Evolutionary conservation across 2,113 vertebrate species (phyloP), one percentile per base, ranked within the genome.

Genomic region (Poecilia latipinna): DNA sequence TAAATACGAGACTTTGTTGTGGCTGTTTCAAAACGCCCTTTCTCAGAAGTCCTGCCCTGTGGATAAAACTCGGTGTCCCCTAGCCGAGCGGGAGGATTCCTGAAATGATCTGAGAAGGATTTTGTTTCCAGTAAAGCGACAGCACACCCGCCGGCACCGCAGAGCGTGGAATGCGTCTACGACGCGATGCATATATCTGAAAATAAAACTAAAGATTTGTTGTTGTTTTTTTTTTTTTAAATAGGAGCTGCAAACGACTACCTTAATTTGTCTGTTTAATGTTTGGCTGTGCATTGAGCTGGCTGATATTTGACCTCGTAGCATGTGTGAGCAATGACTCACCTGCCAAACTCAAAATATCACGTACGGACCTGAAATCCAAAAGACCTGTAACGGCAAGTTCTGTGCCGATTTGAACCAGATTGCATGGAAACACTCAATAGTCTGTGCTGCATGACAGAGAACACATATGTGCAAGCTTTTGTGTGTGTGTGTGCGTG

Each of bases 41-140:
- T 93, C 91, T 89, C 89, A 88, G 89, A 93, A 93, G 86, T 80
- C 82, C 76, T 83, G 78, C 78, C 83, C 72, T 1, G 12, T 61
- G 83, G 82, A 80, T 73, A 67, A n/a, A 82, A 72, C 28, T 62
- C 39, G 22, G 60, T 64, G 67, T 82, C 68, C 74, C 72, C 76
- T 61, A 4, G 63, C 70, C 68, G 77, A 68, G 28, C 26, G 42
- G 28, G 42, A 76, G 65, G 24, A 85, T 87, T 82, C 71, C 78
- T 86, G 63, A 29, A 70, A 62, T 69, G 74, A 86, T 88, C 72
- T 63, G 28, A 75, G 78, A 12, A 31, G 77, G 75, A 83, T 83
- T 85, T 78, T 54, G 57, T 39, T 87, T 82, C 73, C 74, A 63
- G 75, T 65, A 83, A 83, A 78, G 37, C 54, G 61, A 67, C 33